Evolutionary conservation across 2,113 vertebrate species (phyloP), one percentile per base, ranked within the genome.

Genomic region (Eonycteris spelaea): DNA sequence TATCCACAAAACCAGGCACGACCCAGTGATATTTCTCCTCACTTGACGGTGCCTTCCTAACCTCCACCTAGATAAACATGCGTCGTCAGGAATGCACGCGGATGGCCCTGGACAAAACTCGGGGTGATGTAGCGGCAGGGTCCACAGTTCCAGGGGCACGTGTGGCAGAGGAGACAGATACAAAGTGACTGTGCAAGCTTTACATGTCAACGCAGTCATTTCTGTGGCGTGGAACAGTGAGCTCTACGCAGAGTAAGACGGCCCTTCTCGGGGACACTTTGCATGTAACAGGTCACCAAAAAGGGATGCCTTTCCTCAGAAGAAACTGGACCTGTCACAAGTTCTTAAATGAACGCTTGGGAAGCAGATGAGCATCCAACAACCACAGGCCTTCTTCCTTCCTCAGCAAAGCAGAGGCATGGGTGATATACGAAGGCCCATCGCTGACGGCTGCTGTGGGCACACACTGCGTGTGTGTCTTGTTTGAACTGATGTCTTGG

Each of bases 51-150:
- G 51, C 57, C 38, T 80, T 18, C 10, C 11, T 85, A 43, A 24
- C 33, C 8, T 38, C 82, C 7, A 9, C 51, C 61, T 59, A 53
- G 84, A 48, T 14, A 61, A 51, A 40, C 2, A 9, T 0, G 14
- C 40, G 5, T 26, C 1, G 38, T 21, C 6, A 5, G 73, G 16
- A 51, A 3, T 3, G 2, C 12, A 22, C 8, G 11, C 14, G 26
- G n/a, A 28, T 65, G 19, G 51, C 45, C 55, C 70, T 11, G 30
- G 35, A 21, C 85, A n/a, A 86, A 75, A 19, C 26, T 45, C 67
- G 1, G 28, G 2, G 8, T 3, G 13, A 12, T 0, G 3, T 0
- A 5, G 7, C 0, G 1, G 55, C 7, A 16, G 33, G 13, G 15
- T 15, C 38, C 40, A 0, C 0, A 6, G 26, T 30, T 12, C 67